Conservation (phyloP, 2,888 invertebrate species). For the Carcina quercana region DNA sequence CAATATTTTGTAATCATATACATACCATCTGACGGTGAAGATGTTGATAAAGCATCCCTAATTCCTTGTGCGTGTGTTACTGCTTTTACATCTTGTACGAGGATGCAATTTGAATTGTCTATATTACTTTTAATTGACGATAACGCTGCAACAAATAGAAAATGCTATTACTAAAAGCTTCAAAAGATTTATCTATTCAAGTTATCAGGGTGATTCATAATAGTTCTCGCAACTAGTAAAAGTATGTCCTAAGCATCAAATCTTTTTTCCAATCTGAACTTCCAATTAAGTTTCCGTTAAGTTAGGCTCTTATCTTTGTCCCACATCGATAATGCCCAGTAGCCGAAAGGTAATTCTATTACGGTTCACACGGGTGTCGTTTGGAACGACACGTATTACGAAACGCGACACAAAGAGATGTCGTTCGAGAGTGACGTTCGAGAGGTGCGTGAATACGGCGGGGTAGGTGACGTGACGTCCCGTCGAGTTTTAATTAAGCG, state of each 20-base stretch:
- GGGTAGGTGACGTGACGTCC: constrained; percentile 56
- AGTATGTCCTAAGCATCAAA: constrained; percentile 31
- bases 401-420: constrained; percentile 50
- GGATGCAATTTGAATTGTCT: constrained; percentile 91
- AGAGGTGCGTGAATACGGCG: constrained; percentile 27
- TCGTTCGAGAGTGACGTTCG: constrained; percentile 40
- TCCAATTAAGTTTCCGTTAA: constrained; percentile 55
- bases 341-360: constrained; percentile 52
- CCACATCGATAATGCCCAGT: constrained; percentile 48
- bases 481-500: constrained; percentile 68
- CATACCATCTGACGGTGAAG: constrained; percentile 64
- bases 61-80: constrained; percentile 91
- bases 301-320: constrained; percentile 44
- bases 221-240: constrained; percentile 10
- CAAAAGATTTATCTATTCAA: not conserved
- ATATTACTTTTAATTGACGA: constrained; percentile 92
- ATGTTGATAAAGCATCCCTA: constrained; percentile 78
- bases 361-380: constrained; percentile 41
- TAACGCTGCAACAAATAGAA: constrained; percentile 80
- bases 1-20: not conserved
- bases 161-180: constrained; percentile 4
- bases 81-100: constrained; percentile 91
- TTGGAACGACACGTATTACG: constrained; percentile 37
- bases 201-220: not conserved
- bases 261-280: constrained; percentile 38